Percentiles rank a stretch among this genome's conserved stretches.
phyloP scores from a whole-genome alignment of 1,140 invertebrate species.

The Hyphantria cunea region DNA sequence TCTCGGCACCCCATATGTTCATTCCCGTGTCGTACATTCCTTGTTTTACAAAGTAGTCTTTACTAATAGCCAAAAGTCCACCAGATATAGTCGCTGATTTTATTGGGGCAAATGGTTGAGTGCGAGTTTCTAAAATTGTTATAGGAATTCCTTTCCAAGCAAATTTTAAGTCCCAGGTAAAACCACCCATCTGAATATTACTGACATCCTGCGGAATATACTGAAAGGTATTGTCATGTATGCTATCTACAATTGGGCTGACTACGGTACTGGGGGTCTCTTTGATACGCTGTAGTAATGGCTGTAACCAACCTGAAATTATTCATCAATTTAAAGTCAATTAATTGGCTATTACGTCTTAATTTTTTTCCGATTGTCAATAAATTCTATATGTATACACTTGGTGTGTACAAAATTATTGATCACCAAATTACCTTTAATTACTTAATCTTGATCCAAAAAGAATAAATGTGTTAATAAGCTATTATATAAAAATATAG shows the following conservation, averaged over 20 bases:
- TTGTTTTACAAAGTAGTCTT: slow-evolving; percentile 92
- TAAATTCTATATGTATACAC: no score
- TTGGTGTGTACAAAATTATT: no score
- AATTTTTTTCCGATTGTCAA: no score
- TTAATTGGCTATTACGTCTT: neutral
- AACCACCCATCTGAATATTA: slow-evolving; percentile 43
- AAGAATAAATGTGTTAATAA: no score
- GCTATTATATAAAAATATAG: no score
- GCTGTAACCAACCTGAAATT: slow-evolving; percentile 93
- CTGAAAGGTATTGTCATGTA: slow-evolving; percentile 84
- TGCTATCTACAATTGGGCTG: slow-evolving; percentile 93
- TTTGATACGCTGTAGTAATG: slow-evolving; percentile 93
- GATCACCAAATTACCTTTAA: no score
- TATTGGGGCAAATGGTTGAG: slow-evolving; percentile 27
- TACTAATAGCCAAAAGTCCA: slow-evolving; percentile 93
- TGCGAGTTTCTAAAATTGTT: slow-evolving; percentile 12
- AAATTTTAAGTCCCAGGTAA: slow-evolving; percentile 40
- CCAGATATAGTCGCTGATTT: slow-evolving; percentile 94
- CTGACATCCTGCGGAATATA: slow-evolving; percentile 45
- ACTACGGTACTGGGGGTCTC: slow-evolving; percentile 90
- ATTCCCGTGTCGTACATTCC: slow-evolving; percentile 91
- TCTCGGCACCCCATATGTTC: slow-evolving; percentile 94
- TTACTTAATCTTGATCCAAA: no score
- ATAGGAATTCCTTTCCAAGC: slow-evolving; percentile 37
- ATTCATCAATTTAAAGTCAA: no score